These are phyloP conservation scores for Agapornis roseicollis DNA, from an alignment of 2,113 vertebrate genomes.

Conservation along the genomic window DNA sequence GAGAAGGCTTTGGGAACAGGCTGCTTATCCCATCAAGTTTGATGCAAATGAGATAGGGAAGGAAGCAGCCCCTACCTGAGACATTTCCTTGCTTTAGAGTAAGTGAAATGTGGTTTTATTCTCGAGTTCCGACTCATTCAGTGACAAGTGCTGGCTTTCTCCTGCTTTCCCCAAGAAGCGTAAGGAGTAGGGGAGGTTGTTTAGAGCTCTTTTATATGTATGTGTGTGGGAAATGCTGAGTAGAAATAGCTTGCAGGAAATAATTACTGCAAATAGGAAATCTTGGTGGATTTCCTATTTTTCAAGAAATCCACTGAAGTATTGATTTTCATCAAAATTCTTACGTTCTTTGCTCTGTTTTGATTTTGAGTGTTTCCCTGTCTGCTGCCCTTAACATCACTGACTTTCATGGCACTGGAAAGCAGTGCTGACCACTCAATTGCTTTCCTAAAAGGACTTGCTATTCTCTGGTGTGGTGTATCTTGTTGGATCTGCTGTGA, in stretches of 20 bases:
- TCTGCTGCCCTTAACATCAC: neutral
- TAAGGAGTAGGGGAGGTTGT: neutral
- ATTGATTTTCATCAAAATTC: neutral
- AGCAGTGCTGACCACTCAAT: neutral
- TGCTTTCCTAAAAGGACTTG: neutral
- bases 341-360: neutral
- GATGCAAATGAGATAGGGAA: neutral
- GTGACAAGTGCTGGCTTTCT: neutral
- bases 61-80: fast-evolving
- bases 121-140: fast-evolving
- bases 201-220: neutral
- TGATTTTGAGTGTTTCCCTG: neutral
- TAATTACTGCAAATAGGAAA: neutral
- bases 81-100: neutral
- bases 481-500: neutral
- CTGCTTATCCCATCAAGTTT: neutral
- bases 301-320: neutral
- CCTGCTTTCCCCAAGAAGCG: neutral
- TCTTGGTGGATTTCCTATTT: neutral
- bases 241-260: neutral
- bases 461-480: fast-evolving
- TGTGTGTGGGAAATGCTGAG: neutral
- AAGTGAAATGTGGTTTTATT: neutral
- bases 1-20: neutral
- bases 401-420: neutral